phyloP scores from a whole-genome alignment of 2,888 invertebrate genomes.

The Bursaphelenchus okinawaensis region DNA sequence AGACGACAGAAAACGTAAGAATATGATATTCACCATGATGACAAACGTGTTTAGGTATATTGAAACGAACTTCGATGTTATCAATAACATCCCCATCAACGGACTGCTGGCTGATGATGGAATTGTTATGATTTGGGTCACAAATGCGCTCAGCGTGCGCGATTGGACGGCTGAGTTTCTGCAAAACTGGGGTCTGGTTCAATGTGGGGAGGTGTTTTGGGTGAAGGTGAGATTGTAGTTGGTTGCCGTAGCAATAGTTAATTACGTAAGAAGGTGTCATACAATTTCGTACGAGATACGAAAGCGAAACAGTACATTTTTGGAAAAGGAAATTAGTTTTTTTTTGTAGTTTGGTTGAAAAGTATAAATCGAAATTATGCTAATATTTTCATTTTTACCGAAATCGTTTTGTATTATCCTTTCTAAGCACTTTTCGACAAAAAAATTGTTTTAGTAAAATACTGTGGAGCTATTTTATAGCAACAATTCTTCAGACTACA shows the following conservation, averaged over 20 bases:
- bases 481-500: slow-evolving; percentile 66
- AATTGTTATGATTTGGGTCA: slow-evolving; percentile 82
- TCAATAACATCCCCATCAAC: slow-evolving; percentile 70
- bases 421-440: no score
- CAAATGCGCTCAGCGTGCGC: slow-evolving; percentile 73
- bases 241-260: no score
- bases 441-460: no score
- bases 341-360: no score
- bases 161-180: slow-evolving; percentile 68
- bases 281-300: no score
- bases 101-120: slow-evolving; percentile 65
- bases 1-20: slow-evolving; percentile 65
- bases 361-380: not conserved
- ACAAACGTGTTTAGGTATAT: slow-evolving; percentile 66
- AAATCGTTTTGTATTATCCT: no score
- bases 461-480: no score
- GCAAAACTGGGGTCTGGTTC: slow-evolving; percentile 72
- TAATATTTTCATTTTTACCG: no score
- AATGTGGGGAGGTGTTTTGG: slow-evolving; percentile 78
- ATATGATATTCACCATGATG: no score
- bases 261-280: no score
- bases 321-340: no score
- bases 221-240: slow-evolving; percentile 67
- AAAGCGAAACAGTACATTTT: no score
- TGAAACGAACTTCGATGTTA: slow-evolving; percentile 73